Percentiles rank a stretch among this genome's conserved stretches.
Conservation (phyloP, 2,888 invertebrate genomes). For the Cephus rjabovi region DNA sequence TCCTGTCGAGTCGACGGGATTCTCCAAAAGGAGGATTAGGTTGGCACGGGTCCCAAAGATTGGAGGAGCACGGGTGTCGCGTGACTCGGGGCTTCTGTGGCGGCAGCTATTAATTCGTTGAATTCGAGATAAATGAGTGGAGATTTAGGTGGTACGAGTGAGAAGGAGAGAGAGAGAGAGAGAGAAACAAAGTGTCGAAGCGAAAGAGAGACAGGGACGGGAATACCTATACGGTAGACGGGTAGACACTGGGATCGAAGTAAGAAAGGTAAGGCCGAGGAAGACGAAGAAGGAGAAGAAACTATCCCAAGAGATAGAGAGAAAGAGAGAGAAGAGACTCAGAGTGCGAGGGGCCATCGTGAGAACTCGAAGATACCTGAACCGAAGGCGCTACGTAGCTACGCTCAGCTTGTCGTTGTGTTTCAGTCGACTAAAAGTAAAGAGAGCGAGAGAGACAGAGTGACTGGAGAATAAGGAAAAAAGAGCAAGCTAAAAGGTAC, state of each 20-base stretch:
- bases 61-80: not conserved
- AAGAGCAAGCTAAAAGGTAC: not conserved
- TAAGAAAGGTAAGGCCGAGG: not conserved
- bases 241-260: not conserved
- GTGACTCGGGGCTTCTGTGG: not conserved
- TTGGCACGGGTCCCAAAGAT: not conserved
- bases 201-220: not conserved
- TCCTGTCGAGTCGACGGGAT: not conserved
- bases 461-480: not conserved
- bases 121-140: constrained; percentile 1
- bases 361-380: constrained; percentile 4
- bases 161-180: not conserved
- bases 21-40: not conserved
- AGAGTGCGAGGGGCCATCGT: not conserved
- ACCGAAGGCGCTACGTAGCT: not conserved
- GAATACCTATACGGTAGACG: not conserved
- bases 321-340: not conserved
- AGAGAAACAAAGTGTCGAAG: not conserved
- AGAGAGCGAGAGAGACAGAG: not conserved
- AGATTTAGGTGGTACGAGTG: not conserved
- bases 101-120: constrained; percentile 6
- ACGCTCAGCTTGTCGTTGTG: not conserved
- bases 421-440: not conserved
- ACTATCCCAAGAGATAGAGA: not conserved
- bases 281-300: not conserved